A percentile compares a stretch with the other conserved stretches of the same genome.
phyloP scores from a whole-genome alignment of 2,888 invertebrate genomes.

The Belgica antarctica region DNA sequence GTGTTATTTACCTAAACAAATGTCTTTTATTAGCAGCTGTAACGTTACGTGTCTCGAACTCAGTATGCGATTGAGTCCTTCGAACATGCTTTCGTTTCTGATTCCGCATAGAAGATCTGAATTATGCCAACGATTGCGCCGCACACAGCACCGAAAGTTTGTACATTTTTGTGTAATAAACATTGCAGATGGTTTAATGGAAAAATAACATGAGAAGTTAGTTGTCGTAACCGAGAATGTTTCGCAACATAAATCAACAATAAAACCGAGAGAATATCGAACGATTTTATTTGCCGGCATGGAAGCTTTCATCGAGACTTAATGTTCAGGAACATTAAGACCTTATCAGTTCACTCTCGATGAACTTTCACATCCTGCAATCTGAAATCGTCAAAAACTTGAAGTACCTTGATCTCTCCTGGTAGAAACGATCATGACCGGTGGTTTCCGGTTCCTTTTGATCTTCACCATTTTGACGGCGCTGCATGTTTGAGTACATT shows the following conservation, averaged over 20 bases:
- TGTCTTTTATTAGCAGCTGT: slow-evolving; percentile 65
- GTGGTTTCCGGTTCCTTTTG: slow-evolving; percentile 64
- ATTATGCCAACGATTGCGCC: neutral
- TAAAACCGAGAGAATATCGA: neutral
- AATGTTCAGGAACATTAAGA: slow-evolving; percentile 7
- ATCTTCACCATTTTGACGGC: slow-evolving; percentile 60
- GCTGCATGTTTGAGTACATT: slow-evolving; percentile 66
- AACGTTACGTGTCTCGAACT: slow-evolving; percentile 63
- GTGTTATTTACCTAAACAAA: slow-evolving; percentile 58
- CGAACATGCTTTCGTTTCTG: slow-evolving; percentile 62
- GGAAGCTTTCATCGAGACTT: slow-evolving; percentile 5
- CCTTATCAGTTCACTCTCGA: neutral
- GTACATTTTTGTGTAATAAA: neutral
- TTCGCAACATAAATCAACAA: slow-evolving; percentile 16
- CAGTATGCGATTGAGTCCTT: slow-evolving; percentile 67
- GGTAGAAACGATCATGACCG: slow-evolving; percentile 78
- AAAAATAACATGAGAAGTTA: slow-evolving; percentile 29
- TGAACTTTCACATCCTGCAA: neutral
- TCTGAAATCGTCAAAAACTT: too few species aligned
- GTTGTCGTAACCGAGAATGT: neutral
- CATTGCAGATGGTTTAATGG: slow-evolving; percentile 11
- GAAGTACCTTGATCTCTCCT: slow-evolving; percentile 59
- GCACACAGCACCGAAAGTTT: neutral
- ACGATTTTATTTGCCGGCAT: neutral
- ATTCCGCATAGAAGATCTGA: slow-evolving; percentile 48